Evolutionary conservation across 2,888 invertebrate species (phyloP), one percentile per base, ranked within the genome.

Genomic region (Chrysomela aeneicollis): DNA sequence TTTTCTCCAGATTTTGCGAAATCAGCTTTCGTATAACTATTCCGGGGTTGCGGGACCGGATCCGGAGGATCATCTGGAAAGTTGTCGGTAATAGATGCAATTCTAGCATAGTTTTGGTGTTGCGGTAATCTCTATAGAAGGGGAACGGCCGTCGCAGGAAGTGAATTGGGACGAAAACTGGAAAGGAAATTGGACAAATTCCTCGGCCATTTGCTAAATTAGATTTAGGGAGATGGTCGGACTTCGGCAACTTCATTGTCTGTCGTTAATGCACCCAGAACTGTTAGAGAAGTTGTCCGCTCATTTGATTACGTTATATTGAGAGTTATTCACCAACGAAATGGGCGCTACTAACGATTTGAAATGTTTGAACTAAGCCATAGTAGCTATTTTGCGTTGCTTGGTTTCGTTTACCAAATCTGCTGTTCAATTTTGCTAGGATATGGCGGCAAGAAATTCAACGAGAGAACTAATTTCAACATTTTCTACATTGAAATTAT

Each of bases 11-110:
- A 32, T 17, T 30, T 10, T 51, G 17, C 26, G 30, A 12, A 53
- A 18, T 52, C 53, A 17, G 2, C 15, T 19, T 35, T 37, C 37
- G 54, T 18, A 54, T 37, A 54, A 37, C 54, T 35, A 19, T 32
- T 32, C 6, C 26, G 26, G 26, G 6, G 26, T n/a, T 26, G 26
- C 26, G 26, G 6, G 26, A 6, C 26, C 26, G 6, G n/a, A 15
- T 50, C 50, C 15, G 26, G 54, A 66, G 57, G 59, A 59, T 62
- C 59, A 63, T 60, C 51, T 54, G 59, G 60, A 57, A 60, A 67
- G 69, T 67, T 71, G 73, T 70, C 69, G 68, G 70, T 70, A 68
- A 66, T 68, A 66, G 66, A 68, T 68, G 66, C 68, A 66, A 69
- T 66, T 71, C 66, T 61, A 61, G 59, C 63, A 59, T 58, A 50